Percentiles rank a stretch among this genome's conserved stretches.
These are phyloP conservation scores for Orthosia incerta DNA, from an alignment of 2,888 invertebrate species.

Conservation along the genomic window DNA sequence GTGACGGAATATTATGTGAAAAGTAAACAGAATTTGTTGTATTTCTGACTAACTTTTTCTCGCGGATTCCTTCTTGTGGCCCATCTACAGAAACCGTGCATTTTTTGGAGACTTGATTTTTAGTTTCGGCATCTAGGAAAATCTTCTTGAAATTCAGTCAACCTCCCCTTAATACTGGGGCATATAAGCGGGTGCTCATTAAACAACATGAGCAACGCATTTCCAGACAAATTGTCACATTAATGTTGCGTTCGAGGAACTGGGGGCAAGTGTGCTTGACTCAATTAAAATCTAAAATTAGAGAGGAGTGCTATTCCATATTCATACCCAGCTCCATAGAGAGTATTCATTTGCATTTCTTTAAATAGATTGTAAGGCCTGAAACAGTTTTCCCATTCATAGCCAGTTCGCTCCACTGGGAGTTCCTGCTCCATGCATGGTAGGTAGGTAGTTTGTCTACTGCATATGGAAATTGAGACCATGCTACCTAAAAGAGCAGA, in stretches of 20 bases:
- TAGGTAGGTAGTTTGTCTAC: neutral
- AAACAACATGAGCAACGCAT: too few species aligned
- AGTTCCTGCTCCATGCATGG: slow-evolving; percentile 32
- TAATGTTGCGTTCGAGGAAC: too few species aligned
- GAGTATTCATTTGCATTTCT: slow-evolving; percentile 23
- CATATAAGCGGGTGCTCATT: too few species aligned
- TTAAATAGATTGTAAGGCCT: neutral
- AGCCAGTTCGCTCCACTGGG: slow-evolving; percentile 8
- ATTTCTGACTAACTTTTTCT: neutral
- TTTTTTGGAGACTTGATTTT: neutral
- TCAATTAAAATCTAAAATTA: slow-evolving; percentile 12
- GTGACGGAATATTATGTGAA: neutral
- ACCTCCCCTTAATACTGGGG: too few species aligned
- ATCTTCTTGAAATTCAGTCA: too few species aligned
- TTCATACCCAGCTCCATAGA: slow-evolving; percentile 22
- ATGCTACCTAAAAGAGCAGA: neutral
- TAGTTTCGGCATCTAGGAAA: too few species aligned
- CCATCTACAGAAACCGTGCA: neutral
- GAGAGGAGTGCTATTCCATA: slow-evolving; percentile 33
- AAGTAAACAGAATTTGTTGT: neutral
- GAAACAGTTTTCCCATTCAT: slow-evolving; percentile 26
- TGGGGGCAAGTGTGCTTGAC: too few species aligned
- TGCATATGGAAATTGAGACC: slow-evolving; percentile 7
- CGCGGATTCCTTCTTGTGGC: neutral
- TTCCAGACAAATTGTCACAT: too few species aligned